phyloP scores from a whole-genome alignment of 1,140 invertebrate genomes.

The Aphaenogaster rudis region DNA sequence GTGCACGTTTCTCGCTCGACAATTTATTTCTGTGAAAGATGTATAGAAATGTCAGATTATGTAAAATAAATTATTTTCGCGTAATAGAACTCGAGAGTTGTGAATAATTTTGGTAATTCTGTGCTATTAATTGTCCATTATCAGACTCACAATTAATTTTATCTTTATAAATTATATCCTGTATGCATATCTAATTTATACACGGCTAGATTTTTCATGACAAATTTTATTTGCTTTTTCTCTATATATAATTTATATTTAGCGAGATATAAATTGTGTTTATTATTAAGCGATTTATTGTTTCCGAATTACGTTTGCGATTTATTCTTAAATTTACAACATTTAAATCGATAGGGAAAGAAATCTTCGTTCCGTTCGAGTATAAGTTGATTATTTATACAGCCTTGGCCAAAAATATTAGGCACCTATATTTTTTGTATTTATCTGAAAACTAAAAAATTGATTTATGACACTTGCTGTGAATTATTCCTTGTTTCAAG shows the following conservation, averaged over 20 bases:
- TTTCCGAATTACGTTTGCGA: not conserved
- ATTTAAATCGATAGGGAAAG: not conserved
- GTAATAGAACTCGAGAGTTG: not conserved
- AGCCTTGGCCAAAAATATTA: no score
- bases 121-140: not conserved
- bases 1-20: not conserved
- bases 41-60: not conserved
- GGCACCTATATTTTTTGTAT: no score
- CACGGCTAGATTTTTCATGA: not conserved
- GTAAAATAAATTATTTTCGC: not conserved
- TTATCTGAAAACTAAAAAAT: no score
- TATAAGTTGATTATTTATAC: not conserved
- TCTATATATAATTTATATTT: conserved; percentile 8
- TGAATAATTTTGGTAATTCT: not conserved
- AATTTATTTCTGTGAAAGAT: conserved; percentile 5
- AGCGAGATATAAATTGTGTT: not conserved
- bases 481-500: no score
- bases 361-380: not conserved
- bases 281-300: not conserved
- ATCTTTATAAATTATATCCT: not conserved
- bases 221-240: not conserved
- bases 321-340: not conserved
- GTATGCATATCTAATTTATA: not conserved
- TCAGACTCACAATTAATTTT: not conserved
- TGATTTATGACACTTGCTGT: no score